These are phyloP conservation scores for Trachemys scripta DNA, from an alignment of 2,113 vertebrate genomes.

Conservation along the genomic window DNA sequence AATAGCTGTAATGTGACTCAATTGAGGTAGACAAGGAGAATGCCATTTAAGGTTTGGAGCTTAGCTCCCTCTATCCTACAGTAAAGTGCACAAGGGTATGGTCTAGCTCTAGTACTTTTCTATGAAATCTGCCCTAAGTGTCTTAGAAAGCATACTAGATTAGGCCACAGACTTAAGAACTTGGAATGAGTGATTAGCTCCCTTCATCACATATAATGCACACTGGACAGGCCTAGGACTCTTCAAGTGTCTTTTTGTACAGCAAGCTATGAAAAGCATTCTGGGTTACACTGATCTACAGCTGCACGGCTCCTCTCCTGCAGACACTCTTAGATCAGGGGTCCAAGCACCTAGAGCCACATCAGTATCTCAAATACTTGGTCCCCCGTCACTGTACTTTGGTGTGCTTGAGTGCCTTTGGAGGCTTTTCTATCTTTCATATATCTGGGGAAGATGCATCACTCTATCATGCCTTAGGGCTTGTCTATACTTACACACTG, in stretches of 20 bases:
- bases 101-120: not conserved
- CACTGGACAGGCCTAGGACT: not conserved
- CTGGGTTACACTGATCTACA: not conserved
- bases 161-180: not conserved
- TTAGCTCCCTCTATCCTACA: no score
- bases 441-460: no score
- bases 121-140: not conserved
- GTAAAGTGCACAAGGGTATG: no score
- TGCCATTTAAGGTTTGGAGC: no score
- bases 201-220: not conserved
- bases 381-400: no score
- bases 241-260: not conserved
- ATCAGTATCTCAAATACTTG: no score
- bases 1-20: not conserved
- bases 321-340: not conserved
- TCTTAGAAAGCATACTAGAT: not conserved
- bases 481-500: no score
- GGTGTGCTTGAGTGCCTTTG: no score
- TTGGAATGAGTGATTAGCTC: not conserved
- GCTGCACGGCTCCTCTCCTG: not conserved
- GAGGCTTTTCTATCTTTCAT: no score
- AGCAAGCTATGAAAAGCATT: not conserved
- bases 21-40: no score
- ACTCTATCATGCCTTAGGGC: no score
- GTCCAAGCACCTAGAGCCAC: no score